Evolutionary conservation across 2,888 invertebrate genomes (phyloP).

Genomic region (Erpobdella octoculata): DNA sequence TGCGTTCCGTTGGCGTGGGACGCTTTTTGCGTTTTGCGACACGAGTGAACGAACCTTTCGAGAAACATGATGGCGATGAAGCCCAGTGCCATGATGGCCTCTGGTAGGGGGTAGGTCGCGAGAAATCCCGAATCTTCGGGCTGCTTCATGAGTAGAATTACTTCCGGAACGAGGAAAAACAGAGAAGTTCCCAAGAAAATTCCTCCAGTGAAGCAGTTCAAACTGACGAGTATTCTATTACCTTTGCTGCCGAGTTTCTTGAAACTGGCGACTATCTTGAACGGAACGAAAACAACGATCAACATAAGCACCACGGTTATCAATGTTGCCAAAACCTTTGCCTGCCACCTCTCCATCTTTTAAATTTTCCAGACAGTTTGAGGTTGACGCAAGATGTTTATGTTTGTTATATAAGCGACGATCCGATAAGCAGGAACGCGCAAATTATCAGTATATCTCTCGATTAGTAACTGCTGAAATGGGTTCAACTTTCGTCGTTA

Average conservation of each 20-base stretch:
- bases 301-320: slow-evolving; percentile 14
- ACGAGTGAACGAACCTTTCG: slow-evolving; percentile 16
- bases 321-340: slow-evolving; percentile 10
- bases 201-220: slow-evolving; percentile 58
- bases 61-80: slow-evolving; percentile 22
- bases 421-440: too few relatives aligned
- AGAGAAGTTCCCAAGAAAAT: slow-evolving; percentile 59
- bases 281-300: slow-evolving; percentile 19
- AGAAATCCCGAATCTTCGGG: neutral
- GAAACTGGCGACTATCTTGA: slow-evolving; percentile 24
- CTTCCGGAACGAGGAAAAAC: slow-evolving; percentile 57
- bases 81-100: neutral
- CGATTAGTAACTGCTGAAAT: too few relatives aligned
- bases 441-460: too few relatives aligned
- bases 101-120: neutral
- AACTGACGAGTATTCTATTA: slow-evolving; percentile 2
- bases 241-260: slow-evolving; percentile 7
- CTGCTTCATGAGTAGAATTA: slow-evolving; percentile 35
- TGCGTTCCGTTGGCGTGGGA: neutral
- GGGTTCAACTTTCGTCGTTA: too few relatives aligned
- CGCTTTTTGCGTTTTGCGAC: neutral
- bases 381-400: too few relatives aligned
- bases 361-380: too few relatives aligned
- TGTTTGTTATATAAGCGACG: too few relatives aligned
- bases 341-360: slow-evolving; percentile 24